These are phyloP conservation scores for Silurus asotus DNA, from an alignment of 2,113 vertebrate genomes.

Conservation along the genomic window DNA sequence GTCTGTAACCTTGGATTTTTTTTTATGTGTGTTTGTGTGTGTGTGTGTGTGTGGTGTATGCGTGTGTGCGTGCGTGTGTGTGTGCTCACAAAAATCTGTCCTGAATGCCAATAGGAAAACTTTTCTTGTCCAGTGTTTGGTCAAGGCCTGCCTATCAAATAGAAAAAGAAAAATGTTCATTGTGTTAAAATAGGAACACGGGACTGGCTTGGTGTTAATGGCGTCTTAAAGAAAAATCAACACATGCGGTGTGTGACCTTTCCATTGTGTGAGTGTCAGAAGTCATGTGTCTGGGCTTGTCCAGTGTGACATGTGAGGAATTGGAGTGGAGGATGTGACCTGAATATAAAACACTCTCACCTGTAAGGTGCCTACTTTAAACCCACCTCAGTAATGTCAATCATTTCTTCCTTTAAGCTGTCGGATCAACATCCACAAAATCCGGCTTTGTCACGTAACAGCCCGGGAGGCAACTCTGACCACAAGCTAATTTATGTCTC, in stretches of 20 bases:
- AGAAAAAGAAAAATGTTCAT: constrained; percentile 18
- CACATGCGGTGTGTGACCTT: background rate
- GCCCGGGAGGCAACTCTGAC: constrained; percentile 18
- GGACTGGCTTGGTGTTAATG: background rate
- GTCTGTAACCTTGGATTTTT: constrained; percentile 37
- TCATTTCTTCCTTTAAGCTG: constrained; percentile 44
- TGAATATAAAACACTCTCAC: constrained; percentile 62
- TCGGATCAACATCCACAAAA: constrained; percentile 40
- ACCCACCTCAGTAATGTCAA: constrained; percentile 59
- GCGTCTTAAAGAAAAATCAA: background rate
- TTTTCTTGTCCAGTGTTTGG: constrained; percentile 20
- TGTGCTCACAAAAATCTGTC: constrained; percentile 7
- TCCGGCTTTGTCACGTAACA: constrained; percentile 5
- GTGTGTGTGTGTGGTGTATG: too few species aligned
- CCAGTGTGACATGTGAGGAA: constrained; percentile 69
- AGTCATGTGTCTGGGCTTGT: constrained; percentile 70
- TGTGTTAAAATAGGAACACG: background rate
- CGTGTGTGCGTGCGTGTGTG: background rate
- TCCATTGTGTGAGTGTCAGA: constrained; percentile 58
- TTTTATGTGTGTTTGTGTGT: background rate
- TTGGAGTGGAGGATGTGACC: constrained; percentile 67
- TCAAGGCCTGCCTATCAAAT: constrained; percentile 27
- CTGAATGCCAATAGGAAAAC: constrained; percentile 32
- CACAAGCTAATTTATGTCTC: constrained; percentile 28
- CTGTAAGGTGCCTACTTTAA: constrained; percentile 55